Conservation (phyloP, 2,797 vertebrate species). For the Parotocinclus haroldoi region DNA sequence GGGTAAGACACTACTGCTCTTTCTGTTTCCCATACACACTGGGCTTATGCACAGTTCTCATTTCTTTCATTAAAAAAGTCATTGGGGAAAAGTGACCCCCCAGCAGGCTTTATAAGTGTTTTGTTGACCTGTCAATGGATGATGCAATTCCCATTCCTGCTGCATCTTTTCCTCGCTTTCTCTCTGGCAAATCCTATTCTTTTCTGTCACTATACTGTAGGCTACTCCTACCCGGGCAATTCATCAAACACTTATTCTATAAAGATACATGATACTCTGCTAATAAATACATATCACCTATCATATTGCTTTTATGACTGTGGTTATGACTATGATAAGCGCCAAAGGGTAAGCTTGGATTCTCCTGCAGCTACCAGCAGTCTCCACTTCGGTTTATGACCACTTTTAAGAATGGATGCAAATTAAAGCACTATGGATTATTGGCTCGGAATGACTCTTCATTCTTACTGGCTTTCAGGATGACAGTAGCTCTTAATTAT, state of each 20-base stretch:
- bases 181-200: conserved; percentile 31
- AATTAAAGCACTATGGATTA: conserved; percentile 57
- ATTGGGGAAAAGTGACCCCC: conserved; percentile 5
- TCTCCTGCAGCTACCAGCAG: conserved; percentile 29
- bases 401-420: conserved; percentile 47
- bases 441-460: conserved; percentile 41
- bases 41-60: conserved; percentile 42
- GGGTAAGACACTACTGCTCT: conserved; percentile 11
- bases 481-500: conserved; percentile 55
- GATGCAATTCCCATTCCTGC: conserved; percentile 22
- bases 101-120: no score
- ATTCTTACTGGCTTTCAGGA: conserved; percentile 53
- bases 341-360: not conserved
- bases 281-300: conserved; percentile 72
- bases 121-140: conserved; percentile 50
- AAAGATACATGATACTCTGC: conserved; percentile 67
- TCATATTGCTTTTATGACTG: conserved; percentile 60
- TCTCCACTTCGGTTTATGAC: conserved; percentile 44
- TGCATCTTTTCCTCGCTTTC: conserved; percentile 12
- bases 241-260: conserved; percentile 68
- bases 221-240: conserved; percentile 47
- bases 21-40: not conserved
- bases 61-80: conserved; percentile 57
- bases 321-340: conserved; percentile 43
- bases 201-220: conserved; percentile 7